Percentiles rank a stretch among this genome's conserved stretches.
phyloP scores from a whole-genome alignment of 2,113 vertebrate species.

The Varanus salvator region DNA sequence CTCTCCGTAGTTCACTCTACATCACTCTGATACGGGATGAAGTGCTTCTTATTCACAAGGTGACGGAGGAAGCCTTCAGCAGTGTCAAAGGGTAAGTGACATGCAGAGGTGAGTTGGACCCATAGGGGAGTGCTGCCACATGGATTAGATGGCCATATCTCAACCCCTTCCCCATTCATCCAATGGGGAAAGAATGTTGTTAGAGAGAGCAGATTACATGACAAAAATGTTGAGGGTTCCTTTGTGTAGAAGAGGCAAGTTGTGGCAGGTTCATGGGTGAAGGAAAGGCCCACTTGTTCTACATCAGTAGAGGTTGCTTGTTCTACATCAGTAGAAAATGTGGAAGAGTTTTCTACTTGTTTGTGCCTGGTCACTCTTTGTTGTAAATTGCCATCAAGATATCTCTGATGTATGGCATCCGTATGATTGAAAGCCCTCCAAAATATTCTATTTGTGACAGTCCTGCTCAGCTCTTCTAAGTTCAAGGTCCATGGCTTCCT shows the following conservation, averaged over 20 bases:
- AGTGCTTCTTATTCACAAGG: slow-evolving; percentile 86
- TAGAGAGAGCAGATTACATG: not conserved
- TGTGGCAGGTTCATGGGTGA: not conserved
- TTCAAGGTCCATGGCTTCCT: too few relatives aligned
- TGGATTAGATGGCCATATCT: not conserved
- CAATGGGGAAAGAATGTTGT: not conserved
- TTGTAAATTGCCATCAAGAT: too few relatives aligned
- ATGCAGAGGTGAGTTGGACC: too few relatives aligned
- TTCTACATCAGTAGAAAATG: not conserved
- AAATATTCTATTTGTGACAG: too few relatives aligned
- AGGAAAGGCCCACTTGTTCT: not conserved
- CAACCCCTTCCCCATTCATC: not conserved
- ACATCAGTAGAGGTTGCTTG: not conserved
- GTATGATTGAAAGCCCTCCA: too few relatives aligned
- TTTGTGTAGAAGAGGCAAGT: not conserved
- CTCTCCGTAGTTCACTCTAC: slow-evolving; percentile 86
- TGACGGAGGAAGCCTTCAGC: slow-evolving; percentile 87
- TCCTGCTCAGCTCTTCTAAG: too few relatives aligned
- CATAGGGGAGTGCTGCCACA: not conserved
- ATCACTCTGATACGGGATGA: slow-evolving; percentile 90
- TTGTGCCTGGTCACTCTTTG: not conserved
- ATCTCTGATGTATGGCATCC: too few relatives aligned
- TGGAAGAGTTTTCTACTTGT: not conserved
- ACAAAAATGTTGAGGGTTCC: not conserved
- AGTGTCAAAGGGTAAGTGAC: slow-evolving; percentile 85